A percentile compares a stretch with the other conserved stretches of the same genome.
Evolutionary conservation across 2,888 invertebrate species (phyloP).

Genomic region (Himalopsyche kuldschensis): DNA sequence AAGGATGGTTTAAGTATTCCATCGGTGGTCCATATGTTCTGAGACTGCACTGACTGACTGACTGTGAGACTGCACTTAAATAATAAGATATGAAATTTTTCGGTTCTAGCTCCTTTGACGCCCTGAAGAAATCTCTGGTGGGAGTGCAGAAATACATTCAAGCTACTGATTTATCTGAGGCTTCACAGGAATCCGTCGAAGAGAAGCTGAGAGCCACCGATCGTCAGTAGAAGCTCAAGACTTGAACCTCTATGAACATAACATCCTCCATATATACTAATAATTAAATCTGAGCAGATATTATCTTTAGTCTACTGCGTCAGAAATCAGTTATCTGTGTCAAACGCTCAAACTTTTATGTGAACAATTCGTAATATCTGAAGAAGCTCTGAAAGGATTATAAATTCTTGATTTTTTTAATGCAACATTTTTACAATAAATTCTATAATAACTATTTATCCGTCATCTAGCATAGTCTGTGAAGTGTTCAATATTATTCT

Average conservation of each 20-base stretch:
- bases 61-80: no score
- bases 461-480: background rate
- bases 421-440: background rate
- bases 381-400: background rate
- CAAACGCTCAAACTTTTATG: background rate
- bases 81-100: background rate
- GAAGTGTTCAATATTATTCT: background rate
- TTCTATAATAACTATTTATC: background rate
- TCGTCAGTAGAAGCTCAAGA: slow-evolving; percentile 68
- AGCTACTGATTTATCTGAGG: slow-evolving; percentile 93
- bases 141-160: slow-evolving; percentile 97
- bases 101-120: slow-evolving; percentile 86
- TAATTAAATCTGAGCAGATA: background rate
- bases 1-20: background rate
- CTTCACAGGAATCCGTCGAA: slow-evolving; percentile 90
- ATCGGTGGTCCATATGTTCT: background rate
- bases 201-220: slow-evolving; percentile 93
- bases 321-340: background rate
- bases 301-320: background rate
- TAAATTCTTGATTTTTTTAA: background rate
- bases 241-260: background rate
- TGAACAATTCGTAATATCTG: background rate
- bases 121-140: slow-evolving; percentile 94
- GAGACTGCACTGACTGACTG: no score
- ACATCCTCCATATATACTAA: background rate